A percentile compares a stretch with the other conserved stretches of the same genome.
phyloP scores from a whole-genome alignment of 2,888 invertebrate species.

The Watsonalla binaria region DNA sequence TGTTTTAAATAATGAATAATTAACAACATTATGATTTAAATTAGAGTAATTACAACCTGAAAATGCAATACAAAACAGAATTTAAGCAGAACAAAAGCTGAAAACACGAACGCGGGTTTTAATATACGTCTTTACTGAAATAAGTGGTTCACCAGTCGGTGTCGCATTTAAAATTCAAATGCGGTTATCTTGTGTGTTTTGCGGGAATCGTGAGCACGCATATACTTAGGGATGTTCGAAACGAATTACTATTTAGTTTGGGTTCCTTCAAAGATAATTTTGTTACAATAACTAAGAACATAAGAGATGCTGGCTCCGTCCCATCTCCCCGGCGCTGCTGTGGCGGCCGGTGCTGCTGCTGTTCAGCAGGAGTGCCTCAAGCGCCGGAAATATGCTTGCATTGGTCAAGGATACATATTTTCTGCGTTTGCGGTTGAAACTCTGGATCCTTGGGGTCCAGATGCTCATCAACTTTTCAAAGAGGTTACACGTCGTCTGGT shows the following conservation, averaged over 20 bases:
- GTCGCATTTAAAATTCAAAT: constrained; percentile 34
- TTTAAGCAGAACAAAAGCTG: not conserved
- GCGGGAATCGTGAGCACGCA: constrained; percentile 15
- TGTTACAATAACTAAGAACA: no score
- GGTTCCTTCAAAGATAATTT: not conserved
- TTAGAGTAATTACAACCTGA: not conserved
- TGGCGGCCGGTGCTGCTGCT: no score
- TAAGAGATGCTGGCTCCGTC: no score
- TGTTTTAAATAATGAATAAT: not conserved
- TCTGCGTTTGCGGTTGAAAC: no score
- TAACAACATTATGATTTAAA: not conserved
- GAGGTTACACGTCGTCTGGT: no score
- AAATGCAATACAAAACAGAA: not conserved
- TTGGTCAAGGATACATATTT: no score
- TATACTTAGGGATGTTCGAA: constrained; percentile 3
- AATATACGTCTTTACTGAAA: constrained; percentile 12
- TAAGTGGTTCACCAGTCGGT: constrained; percentile 15
- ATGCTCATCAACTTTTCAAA: no score
- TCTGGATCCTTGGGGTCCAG: no score
- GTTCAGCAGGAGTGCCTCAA: no score
- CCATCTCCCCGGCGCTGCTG: no score
- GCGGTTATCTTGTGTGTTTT: constrained; percentile 25
- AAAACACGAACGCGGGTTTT: not conserved
- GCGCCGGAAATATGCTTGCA: no score
- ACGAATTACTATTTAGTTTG: not conserved